A percentile compares a stretch with the other conserved stretches of the same genome.
Conservation (phyloP, 2,113 vertebrate species). For the Delphinus delphis region DNA sequence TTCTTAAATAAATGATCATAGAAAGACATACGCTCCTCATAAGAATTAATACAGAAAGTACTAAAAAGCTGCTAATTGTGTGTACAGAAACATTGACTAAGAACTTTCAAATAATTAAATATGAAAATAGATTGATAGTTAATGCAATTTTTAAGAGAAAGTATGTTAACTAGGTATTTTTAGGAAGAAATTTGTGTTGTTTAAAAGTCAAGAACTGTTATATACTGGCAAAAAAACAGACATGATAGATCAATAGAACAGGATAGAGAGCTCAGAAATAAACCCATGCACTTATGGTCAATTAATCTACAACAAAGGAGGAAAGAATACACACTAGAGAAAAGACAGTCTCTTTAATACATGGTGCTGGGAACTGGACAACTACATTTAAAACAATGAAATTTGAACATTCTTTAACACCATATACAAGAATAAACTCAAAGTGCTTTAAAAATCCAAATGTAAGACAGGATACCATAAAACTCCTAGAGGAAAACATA, state of each 20-base stretch:
- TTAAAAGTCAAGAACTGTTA: constrained; percentile 13
- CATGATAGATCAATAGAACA: neutral
- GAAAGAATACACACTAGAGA: neutral
- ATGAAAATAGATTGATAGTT: neutral
- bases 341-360: neutral
- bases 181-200: neutral
- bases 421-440: neutral
- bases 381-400: neutral
- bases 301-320: neutral
- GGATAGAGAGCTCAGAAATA: neutral
- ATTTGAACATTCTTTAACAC: neutral
- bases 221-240: neutral
- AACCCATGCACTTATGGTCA: neutral
- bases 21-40: neutral
- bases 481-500: neutral
- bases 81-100: neutral
- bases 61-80: neutral
- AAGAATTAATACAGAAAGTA: neutral
- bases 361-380: neutral
- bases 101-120: constrained; percentile 17
- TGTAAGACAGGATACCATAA: neutral
- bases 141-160: neutral
- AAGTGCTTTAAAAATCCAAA: neutral
- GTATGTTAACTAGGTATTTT: neutral
- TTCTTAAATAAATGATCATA: neutral